Percentiles rank a stretch among this genome's conserved stretches.
Conservation (phyloP, 2,888 invertebrate species). For the Drosophila neoperkinsi region DNA sequence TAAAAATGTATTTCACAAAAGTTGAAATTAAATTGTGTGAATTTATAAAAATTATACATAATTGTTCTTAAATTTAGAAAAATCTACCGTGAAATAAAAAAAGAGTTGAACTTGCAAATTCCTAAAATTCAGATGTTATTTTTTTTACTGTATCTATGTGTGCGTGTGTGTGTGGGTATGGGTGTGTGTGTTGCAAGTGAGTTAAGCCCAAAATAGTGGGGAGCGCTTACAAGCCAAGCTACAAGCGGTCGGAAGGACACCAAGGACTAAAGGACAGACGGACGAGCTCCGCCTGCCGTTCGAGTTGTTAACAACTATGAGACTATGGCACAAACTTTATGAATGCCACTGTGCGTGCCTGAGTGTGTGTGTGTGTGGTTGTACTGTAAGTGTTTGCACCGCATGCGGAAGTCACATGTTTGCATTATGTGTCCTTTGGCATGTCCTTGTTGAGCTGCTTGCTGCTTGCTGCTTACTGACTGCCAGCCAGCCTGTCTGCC, state of each 20-base stretch:
- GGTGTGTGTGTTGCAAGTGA: conserved; percentile 21
- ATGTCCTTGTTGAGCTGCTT: conserved; percentile 71
- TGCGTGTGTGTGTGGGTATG: conserved; percentile 17
- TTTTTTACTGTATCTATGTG: conserved; percentile 16
- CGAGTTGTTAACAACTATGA: conserved; percentile 82
- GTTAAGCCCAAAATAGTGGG: conserved; percentile 50
- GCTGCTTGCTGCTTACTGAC: conserved; percentile 16
- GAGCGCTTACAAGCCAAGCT: conserved; percentile 70
- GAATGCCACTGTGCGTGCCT: conserved; percentile 54
- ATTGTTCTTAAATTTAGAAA: neutral
- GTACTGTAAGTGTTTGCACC: conserved; percentile 78
- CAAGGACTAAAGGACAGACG: conserved; percentile 25
- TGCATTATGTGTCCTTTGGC: conserved; percentile 82
- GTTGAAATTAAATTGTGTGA: no score
- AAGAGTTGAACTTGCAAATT: neutral
- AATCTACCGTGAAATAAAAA: neutral
- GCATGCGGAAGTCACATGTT: conserved; percentile 82
- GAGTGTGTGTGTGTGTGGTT: conserved; percentile 30
- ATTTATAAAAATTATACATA: neutral
- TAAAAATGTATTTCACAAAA: no score
- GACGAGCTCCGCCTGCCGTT: conserved; percentile 50
- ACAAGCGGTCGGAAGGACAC: conserved; percentile 74
- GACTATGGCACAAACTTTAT: conserved; percentile 78
- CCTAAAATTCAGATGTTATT: neutral
- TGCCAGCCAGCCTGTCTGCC: conserved; percentile 36